These are phyloP conservation scores for Agapostemon virescens DNA, from an alignment of 2,888 invertebrate genomes.

Conservation along the genomic window DNA sequence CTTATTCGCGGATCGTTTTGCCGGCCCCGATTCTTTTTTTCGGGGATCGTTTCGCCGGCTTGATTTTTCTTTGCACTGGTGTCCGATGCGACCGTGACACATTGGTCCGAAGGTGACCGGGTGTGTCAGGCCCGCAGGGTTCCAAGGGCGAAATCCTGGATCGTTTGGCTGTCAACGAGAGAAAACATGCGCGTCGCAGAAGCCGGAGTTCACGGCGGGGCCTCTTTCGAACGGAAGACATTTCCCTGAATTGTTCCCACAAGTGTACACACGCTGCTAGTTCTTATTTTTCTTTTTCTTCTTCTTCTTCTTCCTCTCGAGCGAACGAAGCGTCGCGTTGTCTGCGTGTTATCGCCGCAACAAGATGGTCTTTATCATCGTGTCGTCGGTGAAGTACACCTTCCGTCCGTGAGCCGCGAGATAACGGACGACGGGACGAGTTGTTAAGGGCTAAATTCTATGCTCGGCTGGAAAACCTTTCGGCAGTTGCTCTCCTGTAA, in stretches of 20 bases:
- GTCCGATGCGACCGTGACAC: conserved; percentile 13
- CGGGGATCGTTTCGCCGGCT: conserved; percentile 36
- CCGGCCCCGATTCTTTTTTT: not conserved
- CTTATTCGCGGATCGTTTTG: conserved; percentile 52
- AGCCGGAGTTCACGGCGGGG: conserved; percentile 1
- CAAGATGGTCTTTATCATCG: conserved; percentile 31
- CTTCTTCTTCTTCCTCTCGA: conserved; percentile 1
- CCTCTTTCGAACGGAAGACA: conserved; percentile 51
- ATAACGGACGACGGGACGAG: conserved; percentile 30
- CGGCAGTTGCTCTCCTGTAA: not conserved
- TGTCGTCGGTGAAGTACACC: conserved; percentile 25
- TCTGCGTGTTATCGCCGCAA: conserved; percentile 35
- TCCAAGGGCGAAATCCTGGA: conserved; percentile 38
- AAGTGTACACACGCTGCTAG: conserved; percentile 34
- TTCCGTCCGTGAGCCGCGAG: conserved; percentile 26
- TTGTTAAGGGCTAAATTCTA: conserved; percentile 33
- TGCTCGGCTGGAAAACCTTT: not conserved
- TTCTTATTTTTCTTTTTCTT: too few relatives aligned
- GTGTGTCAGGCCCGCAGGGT: conserved; percentile 32
- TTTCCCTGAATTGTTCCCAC: conserved; percentile 56
- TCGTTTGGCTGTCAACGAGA: conserved; percentile 61
- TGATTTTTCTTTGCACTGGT: not conserved
- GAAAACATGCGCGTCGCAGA: conserved; percentile 57
- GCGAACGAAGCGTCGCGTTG: not conserved
- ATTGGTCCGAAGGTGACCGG: conserved; percentile 33